Evolutionary conservation across 2,113 vertebrate genomes (phyloP).

Genomic region (Siniperca chuatsi): DNA sequence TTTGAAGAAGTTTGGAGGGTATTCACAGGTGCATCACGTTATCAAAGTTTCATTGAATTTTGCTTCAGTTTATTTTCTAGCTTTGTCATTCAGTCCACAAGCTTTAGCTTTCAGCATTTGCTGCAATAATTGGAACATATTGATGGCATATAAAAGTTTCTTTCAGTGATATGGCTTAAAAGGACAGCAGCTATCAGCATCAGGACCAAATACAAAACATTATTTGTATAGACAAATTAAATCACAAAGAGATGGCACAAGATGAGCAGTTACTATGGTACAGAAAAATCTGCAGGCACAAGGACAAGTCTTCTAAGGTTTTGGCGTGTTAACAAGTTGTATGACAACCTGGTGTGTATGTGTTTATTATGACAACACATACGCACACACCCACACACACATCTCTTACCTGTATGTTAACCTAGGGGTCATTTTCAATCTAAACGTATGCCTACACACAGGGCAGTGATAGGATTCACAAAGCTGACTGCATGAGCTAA

Average conservation of each 20-base stretch:
- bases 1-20: conserved; percentile 5
- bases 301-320: neutral
- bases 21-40: conserved; percentile 25
- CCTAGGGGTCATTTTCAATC: conserved; percentile 49
- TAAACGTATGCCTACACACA: conserved; percentile 12
- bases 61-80: conserved; percentile 8
- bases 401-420: conserved; percentile 3
- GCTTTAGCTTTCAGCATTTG: neutral
- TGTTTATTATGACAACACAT: neutral
- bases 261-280: neutral
- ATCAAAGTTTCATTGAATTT: conserved; percentile 41
- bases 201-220: conserved; percentile 8
- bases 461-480: neutral
- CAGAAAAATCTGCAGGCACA: neutral
- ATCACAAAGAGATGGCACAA: neutral
- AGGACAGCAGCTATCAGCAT: conserved; percentile 26
- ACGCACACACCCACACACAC: conserved; percentile 4
- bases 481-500: neutral
- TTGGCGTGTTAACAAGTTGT: neutral
- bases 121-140: conserved; percentile 41
- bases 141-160: conserved; percentile 36
- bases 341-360: neutral
- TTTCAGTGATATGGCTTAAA: conserved; percentile 34
- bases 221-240: conserved; percentile 3
- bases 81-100: conserved; percentile 17